Base-by-base conservation (phyloP, 1,140 invertebrate species). In the Saccostrea glomerata region DNA sequence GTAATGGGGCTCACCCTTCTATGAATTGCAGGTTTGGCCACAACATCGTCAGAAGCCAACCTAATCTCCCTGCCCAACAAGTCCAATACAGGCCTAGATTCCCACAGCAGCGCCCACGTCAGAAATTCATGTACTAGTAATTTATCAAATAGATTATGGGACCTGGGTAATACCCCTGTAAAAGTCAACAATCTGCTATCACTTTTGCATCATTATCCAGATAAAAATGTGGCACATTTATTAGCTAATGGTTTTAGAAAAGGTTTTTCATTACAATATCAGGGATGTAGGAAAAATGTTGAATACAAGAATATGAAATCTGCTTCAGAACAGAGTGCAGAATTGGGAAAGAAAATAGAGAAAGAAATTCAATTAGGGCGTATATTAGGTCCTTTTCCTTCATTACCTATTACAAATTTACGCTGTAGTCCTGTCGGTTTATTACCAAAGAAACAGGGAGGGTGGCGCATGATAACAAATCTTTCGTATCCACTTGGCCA, bases 171-270 rank as follows among this genome's bases (percentile, higher is more conserved):
- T 70, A 87, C 86, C 13, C 83, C 83, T 30, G 63, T 86, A 20
- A 84, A 73, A 13, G 47, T 77, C 25, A 20, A 40, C 20, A 86
- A 58, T 25, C 40, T 90, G 70, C 23, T 86, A 30, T 17, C 54
- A 9, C 30, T 73, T 15, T 20, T 90, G 12, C 13, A 23, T 0
- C 47, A 84, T 54, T 85, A 91, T 58, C 88, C 84, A 36, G 85
- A 89, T 60, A 73, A 20, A 9, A 25, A 77, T 55, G 73, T 86
- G n/a, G 83, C 47, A 17, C 0, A 56, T 36, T 25, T 85, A n/a
- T 17, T 66, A 36, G 85, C n/a, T 12, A 4, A 70, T 15, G 88
- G 86, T 47, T 82, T 89, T 36, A 56, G n/a, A 77, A 54, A 55
- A 25, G 3, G 84, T 0, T 58, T 84, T 85, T 85, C 30, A 13